Base-by-base conservation (phyloP, 2,113 vertebrate species). In the Apeltes quadracus region DNA sequence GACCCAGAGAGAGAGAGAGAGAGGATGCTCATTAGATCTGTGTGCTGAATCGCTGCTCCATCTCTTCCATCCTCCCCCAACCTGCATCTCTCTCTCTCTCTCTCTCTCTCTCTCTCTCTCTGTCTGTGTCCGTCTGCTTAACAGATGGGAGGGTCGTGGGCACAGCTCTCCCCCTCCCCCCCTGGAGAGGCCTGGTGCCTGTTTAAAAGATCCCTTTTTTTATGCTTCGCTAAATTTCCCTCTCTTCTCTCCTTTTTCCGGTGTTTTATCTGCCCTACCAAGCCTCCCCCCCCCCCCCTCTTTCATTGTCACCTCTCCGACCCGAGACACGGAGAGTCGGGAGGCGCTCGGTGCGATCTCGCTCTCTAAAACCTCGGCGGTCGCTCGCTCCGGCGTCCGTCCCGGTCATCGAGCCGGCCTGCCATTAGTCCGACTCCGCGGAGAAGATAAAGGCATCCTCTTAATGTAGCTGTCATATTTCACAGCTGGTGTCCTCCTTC, bases 61-160 rank as follows among this genome's bases (percentile, higher is more conserved):
- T 81, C 86, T 86, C 84, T 84, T 76, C 77, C 78, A 84, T 80
- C 83, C 84, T 76, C 82, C 81, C 82, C 79, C 83, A 71, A 78
- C 77, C 76, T 83, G 74, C 81, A 75, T 64, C 55, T 32, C 62
- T 64, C 29, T 65, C 89, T 68, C 69, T 72, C 39, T 79, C 80
- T 61, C 75, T 44, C 65, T 41, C 66, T 69, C 69, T 55, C 61
- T 64, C 64, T 34, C 61, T 64, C 77, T 61, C 78, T 59, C 81
- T 83, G 78, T 76, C 84, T 83, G 76, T 51, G 85, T 88, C 81
- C 66, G 85, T 94, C 91, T 91, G 93, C 84, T 93, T 91, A 95
- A 81, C 90, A 92, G 87, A 95, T 94, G 87, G 88, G 88, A 93
- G 93, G 91, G 89, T 93, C 86, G 85, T 88, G 85, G 83, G 84